Evolutionary conservation across 2,888 invertebrate species (phyloP).

Genomic region (Serripes groenlandicus): DNA sequence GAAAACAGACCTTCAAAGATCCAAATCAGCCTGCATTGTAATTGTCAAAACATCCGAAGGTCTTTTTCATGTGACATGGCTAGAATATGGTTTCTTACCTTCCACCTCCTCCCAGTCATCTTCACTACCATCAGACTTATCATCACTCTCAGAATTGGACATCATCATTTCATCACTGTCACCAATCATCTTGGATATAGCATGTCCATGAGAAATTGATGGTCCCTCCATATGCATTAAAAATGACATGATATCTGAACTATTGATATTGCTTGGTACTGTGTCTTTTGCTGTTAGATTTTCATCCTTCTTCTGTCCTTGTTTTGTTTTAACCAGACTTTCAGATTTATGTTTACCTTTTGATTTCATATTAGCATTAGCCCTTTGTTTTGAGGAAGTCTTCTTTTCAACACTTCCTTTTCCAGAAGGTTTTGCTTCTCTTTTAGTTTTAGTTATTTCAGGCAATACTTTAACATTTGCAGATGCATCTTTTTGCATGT

Average conservation of each 20-base stretch:
- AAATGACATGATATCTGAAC: conserved; percentile 69
- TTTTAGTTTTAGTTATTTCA: not conserved
- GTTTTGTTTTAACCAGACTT: too few species aligned
- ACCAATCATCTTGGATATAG: not conserved
- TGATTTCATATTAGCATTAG: too few species aligned
- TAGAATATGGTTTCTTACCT: conserved; percentile 85
- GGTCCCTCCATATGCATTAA: conserved; percentile 74
- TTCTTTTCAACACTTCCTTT: not conserved
- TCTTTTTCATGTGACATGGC: too few species aligned
- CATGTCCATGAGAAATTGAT: conserved; percentile 26
- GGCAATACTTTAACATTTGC: too few species aligned
- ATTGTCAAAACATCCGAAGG: too few species aligned
- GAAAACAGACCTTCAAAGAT: too few species aligned
- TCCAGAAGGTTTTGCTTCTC: too few species aligned
- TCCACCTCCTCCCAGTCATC: conserved; percentile 89
- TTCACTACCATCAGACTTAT: conserved; percentile 52
- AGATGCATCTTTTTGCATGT: not conserved
- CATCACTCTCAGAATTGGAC: conserved; percentile 12
- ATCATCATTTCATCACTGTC: conserved; percentile 1
- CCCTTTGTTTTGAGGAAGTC: not conserved
- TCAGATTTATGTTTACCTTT: too few species aligned
- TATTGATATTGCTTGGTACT: conserved; percentile 34
- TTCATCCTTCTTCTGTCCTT: too few species aligned
- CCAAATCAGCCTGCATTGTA: too few species aligned
- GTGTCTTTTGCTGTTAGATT: too few species aligned